phyloP scores from a whole-genome alignment of 2,888 invertebrate genomes.

The Oegoconia quadripuncta region DNA sequence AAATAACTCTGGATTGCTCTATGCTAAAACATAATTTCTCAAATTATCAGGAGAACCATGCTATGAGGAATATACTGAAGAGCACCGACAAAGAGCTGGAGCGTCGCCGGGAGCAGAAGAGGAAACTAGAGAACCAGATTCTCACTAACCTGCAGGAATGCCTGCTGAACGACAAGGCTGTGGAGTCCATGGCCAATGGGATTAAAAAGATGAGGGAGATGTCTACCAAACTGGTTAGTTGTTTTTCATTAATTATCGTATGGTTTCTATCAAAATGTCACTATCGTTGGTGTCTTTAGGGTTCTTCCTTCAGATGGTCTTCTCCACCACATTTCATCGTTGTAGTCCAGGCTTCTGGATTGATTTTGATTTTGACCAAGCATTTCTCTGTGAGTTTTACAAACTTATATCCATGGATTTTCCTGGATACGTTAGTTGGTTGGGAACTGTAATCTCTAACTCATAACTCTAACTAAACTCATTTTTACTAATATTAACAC shows the following conservation, averaged over 20 bases:
- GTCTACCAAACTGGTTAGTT: constrained; percentile 71
- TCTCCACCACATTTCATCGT: neutral
- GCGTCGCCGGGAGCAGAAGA: constrained; percentile 72
- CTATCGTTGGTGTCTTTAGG: too few relatives aligned
- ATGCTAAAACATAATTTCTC: too few relatives aligned
- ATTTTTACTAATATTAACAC: neutral
- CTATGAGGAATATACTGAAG: constrained; percentile 55
- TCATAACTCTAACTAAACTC: too few relatives aligned
- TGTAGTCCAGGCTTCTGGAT: neutral
- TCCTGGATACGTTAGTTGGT: too few relatives aligned
- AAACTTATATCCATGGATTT: too few relatives aligned
- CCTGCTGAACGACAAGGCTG: constrained; percentile 83
- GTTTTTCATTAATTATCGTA: neutral
- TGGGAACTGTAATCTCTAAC: too few relatives aligned
- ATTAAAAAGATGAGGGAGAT: constrained; percentile 71
- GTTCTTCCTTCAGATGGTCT: neutral
- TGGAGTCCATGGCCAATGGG: constrained; percentile 72
- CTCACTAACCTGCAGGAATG: constrained; percentile 82
- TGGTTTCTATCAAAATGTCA: neutral
- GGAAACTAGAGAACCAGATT: constrained; percentile 82
- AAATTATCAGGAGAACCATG: constrained; percentile 67
- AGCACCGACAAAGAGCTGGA: constrained; percentile 63
- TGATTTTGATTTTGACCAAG: too few relatives aligned
- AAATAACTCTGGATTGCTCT: too few relatives aligned
- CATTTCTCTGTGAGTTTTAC: too few relatives aligned